Percentiles rank a stretch among this genome's conserved stretches.
phyloP scores from a whole-genome alignment of 2,888 invertebrate genomes.

The Empis livida region DNA sequence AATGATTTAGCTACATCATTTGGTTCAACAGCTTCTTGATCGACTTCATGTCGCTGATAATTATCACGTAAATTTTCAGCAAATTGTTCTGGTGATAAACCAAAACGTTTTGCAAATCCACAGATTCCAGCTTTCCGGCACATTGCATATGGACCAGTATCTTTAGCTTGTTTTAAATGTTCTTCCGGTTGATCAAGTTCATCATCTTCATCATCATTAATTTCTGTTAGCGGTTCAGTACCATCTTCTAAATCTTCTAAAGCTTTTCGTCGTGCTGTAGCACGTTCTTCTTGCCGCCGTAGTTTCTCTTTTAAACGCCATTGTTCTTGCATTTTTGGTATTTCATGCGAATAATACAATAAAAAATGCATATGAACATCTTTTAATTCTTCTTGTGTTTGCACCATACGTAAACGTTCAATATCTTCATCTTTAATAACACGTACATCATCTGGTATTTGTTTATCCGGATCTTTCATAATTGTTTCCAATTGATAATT shows the following conservation, averaged over 20 bases:
- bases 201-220: constrained; percentile 45
- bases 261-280: constrained; percentile 16
- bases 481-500: constrained; percentile 74
- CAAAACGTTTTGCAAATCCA: constrained; percentile 80
- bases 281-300: constrained; percentile 42
- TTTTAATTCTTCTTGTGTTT: constrained; percentile 80
- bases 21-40: constrained; percentile 80
- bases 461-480: constrained; percentile 70
- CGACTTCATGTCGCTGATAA: constrained; percentile 89
- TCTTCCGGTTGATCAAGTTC: constrained; percentile 47
- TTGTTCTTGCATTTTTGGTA: constrained; percentile 70
- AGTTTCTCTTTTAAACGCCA: constrained; percentile 54
- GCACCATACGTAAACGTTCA: constrained; percentile 59
- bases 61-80: constrained; percentile 93
- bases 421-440: constrained; percentile 77
- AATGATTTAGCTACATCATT: constrained; percentile 69
- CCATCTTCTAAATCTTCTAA: constrained; percentile 18
- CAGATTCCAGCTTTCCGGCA: constrained; percentile 76
- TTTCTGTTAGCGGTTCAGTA: constrained; percentile 24
- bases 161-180: constrained; percentile 68
- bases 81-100: constrained; percentile 85
- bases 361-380: constrained; percentile 91
- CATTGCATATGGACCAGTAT: constrained; percentile 79
- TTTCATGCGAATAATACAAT: constrained; percentile 77
- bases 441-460: constrained; percentile 69